phyloP scores from a whole-genome alignment of 2,888 invertebrate species.

The Drosophila algonquin region DNA sequence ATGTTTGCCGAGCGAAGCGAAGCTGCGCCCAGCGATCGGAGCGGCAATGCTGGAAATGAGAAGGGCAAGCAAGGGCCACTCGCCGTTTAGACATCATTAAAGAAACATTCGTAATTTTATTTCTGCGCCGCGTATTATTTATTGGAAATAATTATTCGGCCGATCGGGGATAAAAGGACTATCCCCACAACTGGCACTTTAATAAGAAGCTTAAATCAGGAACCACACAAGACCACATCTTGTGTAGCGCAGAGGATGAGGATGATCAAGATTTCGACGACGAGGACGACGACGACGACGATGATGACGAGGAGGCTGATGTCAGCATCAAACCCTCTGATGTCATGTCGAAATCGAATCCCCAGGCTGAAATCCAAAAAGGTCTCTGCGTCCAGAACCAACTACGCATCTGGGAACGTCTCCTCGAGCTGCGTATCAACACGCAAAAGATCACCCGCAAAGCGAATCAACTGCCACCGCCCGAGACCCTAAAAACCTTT shows the following conservation, averaged over 20 bases:
- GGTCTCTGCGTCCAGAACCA: conserved; percentile 89
- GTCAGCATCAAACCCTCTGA: conserved; percentile 38
- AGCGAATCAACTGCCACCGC: conserved; percentile 91
- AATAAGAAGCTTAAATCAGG: conserved; percentile 30
- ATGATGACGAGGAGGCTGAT: conserved; percentile 53
- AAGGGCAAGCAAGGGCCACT: too few relatives aligned
- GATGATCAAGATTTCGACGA: conserved; percentile 54
- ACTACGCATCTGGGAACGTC: conserved; percentile 91
- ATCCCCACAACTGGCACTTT: conserved; percentile 9
- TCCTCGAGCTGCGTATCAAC: conserved; percentile 94
- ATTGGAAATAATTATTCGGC: too few relatives aligned
- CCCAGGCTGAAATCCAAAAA: conserved; percentile 86
- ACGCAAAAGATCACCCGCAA: conserved; percentile 91
- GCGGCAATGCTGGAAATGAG: too few relatives aligned
- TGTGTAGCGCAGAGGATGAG: conserved; percentile 27
- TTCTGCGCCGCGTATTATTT: too few relatives aligned
- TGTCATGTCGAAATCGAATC: conserved; percentile 79
- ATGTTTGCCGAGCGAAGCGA: too few relatives aligned
- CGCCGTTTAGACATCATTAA: too few relatives aligned
- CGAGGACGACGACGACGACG: conserved; percentile 30
- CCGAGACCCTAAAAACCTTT: conserved; percentile 85
- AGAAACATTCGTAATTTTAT: too few relatives aligned
- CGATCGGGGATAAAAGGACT: too few relatives aligned
- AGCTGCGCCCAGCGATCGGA: too few relatives aligned
- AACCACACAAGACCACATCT: conserved; percentile 36